Evolutionary conservation across 1,140 invertebrate species (phyloP).

Genomic region (Amyelois transitella): DNA sequence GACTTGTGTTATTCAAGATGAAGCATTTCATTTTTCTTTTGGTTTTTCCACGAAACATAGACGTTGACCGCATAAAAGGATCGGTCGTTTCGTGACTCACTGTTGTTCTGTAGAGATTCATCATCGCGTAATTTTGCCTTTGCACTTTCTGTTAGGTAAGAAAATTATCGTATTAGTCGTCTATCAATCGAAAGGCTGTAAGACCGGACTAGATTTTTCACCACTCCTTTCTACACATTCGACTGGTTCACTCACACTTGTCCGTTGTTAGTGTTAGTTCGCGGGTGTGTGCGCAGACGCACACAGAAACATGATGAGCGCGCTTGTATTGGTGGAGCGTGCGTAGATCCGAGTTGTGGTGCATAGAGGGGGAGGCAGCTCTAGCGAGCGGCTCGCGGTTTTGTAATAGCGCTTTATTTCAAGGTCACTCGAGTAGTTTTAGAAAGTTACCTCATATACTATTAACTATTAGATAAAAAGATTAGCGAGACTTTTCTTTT

Average conservation of each 20-base stretch:
- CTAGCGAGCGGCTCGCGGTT: conserved; percentile 66
- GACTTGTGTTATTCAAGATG: background rate
- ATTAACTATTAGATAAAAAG: conserved; percentile 43
- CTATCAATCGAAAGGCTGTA: conserved; percentile 23
- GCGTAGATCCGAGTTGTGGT: conserved; percentile 51
- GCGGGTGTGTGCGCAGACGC: conserved; percentile 35
- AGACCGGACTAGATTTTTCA: conserved; percentile 58
- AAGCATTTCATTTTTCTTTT: conserved; percentile 15
- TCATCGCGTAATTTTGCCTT: conserved; percentile 10
- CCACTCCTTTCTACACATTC: conserved; percentile 60
- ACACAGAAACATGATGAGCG: conserved; percentile 34
- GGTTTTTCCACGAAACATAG: conserved; percentile 15
- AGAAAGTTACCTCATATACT: conserved; percentile 70
- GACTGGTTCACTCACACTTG: conserved; percentile 29
- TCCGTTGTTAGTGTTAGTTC: conserved; percentile 24
- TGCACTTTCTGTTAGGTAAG: background rate
- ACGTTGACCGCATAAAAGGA: conserved; percentile 15
- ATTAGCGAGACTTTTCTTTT: background rate
- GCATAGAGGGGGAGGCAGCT: conserved; percentile 51
- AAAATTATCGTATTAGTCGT: background rate
- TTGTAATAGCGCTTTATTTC: conserved; percentile 74
- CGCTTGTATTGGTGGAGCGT: conserved; percentile 36
- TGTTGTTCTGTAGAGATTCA: conserved; percentile 1
- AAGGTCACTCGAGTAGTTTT: conserved; percentile 74
- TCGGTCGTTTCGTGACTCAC: conserved; percentile 18